phyloP scores from a whole-genome alignment of 2,113 vertebrate genomes.

The Urocolius indicus region DNA sequence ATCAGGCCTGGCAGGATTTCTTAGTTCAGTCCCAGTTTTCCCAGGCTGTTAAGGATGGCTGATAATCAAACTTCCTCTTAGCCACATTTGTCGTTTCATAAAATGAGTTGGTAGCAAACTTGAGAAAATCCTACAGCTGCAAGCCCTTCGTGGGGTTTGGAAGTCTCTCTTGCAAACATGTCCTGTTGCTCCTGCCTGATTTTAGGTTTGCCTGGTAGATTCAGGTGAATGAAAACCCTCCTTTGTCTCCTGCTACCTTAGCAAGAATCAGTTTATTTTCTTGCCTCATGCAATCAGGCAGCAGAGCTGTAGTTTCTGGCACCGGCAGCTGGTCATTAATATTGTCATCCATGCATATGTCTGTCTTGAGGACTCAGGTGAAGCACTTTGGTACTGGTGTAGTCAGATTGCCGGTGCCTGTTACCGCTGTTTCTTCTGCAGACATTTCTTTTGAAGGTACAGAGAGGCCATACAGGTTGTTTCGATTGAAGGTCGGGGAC shows the following conservation, averaged over 20 bases:
- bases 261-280: background rate
- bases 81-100: background rate
- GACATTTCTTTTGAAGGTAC: background rate
- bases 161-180: background rate
- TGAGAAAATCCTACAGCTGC: background rate
- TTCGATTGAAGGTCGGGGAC: background rate
- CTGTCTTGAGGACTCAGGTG: background rate
- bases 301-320: background rate
- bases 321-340: background rate
- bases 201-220: background rate
- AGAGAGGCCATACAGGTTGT: background rate
- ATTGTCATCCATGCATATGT: background rate
- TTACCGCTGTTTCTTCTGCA: background rate
- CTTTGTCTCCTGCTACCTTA: background rate
- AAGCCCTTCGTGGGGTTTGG: background rate
- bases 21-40: background rate
- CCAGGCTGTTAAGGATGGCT: background rate
- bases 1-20: background rate
- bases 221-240: background rate
- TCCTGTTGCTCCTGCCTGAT: background rate
- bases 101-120: background rate
- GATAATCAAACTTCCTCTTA: background rate
- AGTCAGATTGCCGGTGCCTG: background rate
- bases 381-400: background rate
- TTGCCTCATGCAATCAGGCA: background rate